Evolutionary conservation across 1,140 invertebrate species (phyloP), one percentile per base, ranked within the genome.

Genomic region (Drosophila murphyi): DNA sequence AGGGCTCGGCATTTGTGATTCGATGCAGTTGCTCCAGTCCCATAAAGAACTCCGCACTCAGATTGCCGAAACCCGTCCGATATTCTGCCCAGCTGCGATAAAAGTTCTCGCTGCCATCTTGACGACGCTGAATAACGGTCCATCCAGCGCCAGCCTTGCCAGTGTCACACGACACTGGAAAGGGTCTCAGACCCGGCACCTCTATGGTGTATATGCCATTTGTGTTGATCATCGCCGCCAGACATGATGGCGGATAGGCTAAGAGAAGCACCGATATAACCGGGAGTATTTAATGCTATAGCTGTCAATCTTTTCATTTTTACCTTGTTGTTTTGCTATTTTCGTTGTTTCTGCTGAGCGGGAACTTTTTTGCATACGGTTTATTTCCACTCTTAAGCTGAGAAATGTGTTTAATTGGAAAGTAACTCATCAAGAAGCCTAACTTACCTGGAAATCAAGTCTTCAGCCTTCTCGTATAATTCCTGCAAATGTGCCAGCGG

Each of bases 31-130:
- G 94, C 48, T 95, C 94, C 55, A 95, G 80, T 3, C 95, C 95
- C 2, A 95, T 81, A 93, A 95, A 95, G 79, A 95, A 95, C 78
- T 95, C 95, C 0, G 93, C 93, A n/a, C 92, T 93, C 2, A 95
- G 72, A 65, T 95, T 94, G 8, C 95, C 95, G 82, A 95, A 95
- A 8, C 95, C 95, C 51, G 93, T 83, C 60, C 94, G 94, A 76
- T 96, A 96, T 45, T 95, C 95, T 0, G 81, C 51, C 95, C 95
- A 96, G 50, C 93, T 93, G 74, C 94, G 93, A 72, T 93, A 94
- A 79, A 96, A 96, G 62, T 95, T 94, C 79, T 95, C 94, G 5
- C 93, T 92, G 0, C 95, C 95, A 76, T 95, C 94, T 59, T 93
- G 93, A 28, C 95, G 93, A 45, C 94, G 94, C 90, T 95, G 95